phyloP scores from a whole-genome alignment of 2,113 vertebrate genomes.

The Pedetes capensis region DNA sequence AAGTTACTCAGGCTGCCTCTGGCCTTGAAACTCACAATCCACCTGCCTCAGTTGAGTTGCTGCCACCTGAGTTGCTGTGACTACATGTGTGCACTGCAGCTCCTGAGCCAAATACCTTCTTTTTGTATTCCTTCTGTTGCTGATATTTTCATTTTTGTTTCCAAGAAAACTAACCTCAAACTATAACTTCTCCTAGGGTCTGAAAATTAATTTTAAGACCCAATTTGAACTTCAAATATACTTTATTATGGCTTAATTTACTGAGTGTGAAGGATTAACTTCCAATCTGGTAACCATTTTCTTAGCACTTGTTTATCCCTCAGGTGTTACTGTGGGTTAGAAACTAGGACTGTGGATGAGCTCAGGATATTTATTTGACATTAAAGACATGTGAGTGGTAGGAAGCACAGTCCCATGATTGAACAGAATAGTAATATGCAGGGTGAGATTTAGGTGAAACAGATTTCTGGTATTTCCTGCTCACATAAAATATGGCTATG shows the following conservation, averaged over 20 bases:
- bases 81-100: too few species aligned
- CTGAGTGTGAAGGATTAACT: background rate
- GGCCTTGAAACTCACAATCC: too few species aligned
- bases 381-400: too few species aligned
- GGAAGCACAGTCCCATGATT: background rate
- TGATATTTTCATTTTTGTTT: background rate
- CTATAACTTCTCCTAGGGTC: background rate
- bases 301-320: background rate
- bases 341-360: background rate
- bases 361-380: background rate
- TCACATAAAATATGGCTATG: background rate
- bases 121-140: background rate
- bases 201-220: too few species aligned
- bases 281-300: background rate
- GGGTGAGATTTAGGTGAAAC: background rate
- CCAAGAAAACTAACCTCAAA: background rate
- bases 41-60: too few species aligned
- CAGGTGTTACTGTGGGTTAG: background rate
- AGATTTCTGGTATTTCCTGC: background rate
- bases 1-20: too few species aligned
- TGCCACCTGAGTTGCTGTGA: too few species aligned
- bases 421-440: background rate
- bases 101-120: too few species aligned
- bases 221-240: background rate
- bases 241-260: background rate